phyloP scores from a whole-genome alignment of 2,113 vertebrate genomes.

The Pimephales promelas region DNA sequence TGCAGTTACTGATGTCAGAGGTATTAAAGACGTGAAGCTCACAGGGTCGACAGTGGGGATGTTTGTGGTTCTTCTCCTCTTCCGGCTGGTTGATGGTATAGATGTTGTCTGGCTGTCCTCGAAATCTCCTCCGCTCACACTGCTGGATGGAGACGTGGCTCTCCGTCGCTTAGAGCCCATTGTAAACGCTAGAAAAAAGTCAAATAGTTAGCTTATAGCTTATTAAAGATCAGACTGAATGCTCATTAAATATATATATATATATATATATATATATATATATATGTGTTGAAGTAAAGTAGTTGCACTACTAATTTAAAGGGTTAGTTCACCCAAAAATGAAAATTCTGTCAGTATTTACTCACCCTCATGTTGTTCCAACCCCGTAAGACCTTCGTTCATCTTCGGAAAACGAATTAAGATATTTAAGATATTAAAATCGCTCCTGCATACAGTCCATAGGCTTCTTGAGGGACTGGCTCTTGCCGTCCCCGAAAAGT shows the following conservation, averaged over 20 bases:
- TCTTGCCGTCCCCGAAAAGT: too few relatives aligned
- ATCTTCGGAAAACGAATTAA: too few relatives aligned
- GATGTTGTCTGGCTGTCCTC: constrained; percentile 91
- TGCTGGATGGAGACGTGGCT: constrained; percentile 96
- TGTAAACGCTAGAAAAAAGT: constrained; percentile 31
- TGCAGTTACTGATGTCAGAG: not conserved
- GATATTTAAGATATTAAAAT: too few relatives aligned
- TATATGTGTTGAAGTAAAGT: too few relatives aligned
- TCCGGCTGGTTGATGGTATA: constrained; percentile 86
- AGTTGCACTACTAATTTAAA: not conserved
- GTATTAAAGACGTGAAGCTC: constrained; percentile 62
- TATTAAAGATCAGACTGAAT: not conserved
- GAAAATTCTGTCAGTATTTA: too few relatives aligned
- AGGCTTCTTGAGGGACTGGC: too few relatives aligned
- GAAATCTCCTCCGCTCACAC: constrained; percentile 95
- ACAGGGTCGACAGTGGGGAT: constrained; percentile 97
- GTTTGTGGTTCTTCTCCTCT: constrained; percentile 90
- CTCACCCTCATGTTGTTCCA: too few relatives aligned
- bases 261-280: too few relatives aligned
- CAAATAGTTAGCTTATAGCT: too few relatives aligned
- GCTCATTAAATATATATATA: not conserved
- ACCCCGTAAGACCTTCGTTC: too few relatives aligned
- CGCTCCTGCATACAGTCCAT: too few relatives aligned
- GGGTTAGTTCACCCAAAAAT: too few relatives aligned
- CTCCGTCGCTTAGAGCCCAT: constrained; percentile 98